phyloP scores from a whole-genome alignment of 2,797 vertebrate species.

The Petrocephalus sullivani region DNA sequence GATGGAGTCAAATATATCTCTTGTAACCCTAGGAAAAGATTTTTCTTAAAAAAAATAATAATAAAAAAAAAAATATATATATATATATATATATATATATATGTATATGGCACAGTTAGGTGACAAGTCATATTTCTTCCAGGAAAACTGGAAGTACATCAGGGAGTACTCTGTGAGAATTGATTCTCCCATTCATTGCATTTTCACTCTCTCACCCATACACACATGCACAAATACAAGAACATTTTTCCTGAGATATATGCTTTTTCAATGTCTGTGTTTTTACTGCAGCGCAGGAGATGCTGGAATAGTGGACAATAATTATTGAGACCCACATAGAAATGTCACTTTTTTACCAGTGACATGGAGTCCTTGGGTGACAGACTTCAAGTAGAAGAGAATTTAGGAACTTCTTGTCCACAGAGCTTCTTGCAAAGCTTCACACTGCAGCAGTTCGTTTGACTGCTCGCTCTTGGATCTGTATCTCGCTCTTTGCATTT shows the following conservation, averaged over 20 bases:
- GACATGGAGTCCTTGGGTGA: neutral
- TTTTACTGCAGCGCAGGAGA: neutral
- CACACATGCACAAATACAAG: neutral
- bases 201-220: neutral
- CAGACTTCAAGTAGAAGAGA: neutral
- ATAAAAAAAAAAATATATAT: no score
- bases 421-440: neutral
- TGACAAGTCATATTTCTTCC: slow-evolving; percentile 10
- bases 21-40: neutral
- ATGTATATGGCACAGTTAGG: neutral
- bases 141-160: neutral
- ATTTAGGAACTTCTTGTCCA: neutral
- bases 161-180: neutral
- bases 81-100: no score
- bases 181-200: neutral
- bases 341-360: neutral
- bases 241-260: neutral
- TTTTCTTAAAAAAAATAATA: neutral
- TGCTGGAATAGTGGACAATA: neutral
- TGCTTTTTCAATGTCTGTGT: neutral
- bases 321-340: neutral
- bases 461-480: neutral
- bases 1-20: neutral
- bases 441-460: neutral
- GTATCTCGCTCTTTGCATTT: neutral